Base-by-base conservation (phyloP, 2,888 invertebrate genomes). In the Byasa hedistus region DNA sequence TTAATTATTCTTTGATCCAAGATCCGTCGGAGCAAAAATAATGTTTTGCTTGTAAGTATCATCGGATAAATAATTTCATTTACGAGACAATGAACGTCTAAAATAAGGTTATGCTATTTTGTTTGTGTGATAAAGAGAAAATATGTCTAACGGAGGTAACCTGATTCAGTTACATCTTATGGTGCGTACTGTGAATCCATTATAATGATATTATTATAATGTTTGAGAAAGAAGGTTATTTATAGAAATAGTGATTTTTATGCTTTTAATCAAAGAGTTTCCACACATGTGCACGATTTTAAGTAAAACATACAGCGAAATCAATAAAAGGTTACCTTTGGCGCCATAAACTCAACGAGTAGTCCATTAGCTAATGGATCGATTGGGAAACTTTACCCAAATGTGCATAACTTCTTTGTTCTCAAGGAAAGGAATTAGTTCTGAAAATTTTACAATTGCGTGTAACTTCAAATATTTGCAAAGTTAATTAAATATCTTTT, bases 291-390 rank as follows among this genome's bases (percentile, higher is more conserved):
- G 39, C 12, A 17, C 51, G 21, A 21, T n/a, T 51, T 51, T 51
- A 51, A 51, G 51, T 39, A 39, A 15, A 15, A 15, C 3, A 39
- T 17, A 39, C 12, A 39, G 39, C 32, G 64, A 69, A 72, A 69
- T 66, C 71, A 74, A 70, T 75, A 76, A 76, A 77, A 76, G 73
- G 69, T 79, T 75, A 77, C 77, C 76, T 21, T 79, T 76, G 76
- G 77, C 44, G 44, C 56, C 22, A 63, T 63, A 57, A 63, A 57
- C 27, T 57, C 44, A 56, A 70, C 75, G 73, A 72, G 72, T 68
- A 75, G 76, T 85, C 89, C 87, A 89, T 89, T 88, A 86, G 84
- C 82, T 87, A 87, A 88, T 87, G 84, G 83, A 75, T 69, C 71
- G 76, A 79, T 80, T 75, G 71, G 76, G 80, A 87, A 86, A 85